Evolutionary conservation across 2,888 invertebrate genomes (phyloP).

Genomic region (Tortricodes alternella): DNA sequence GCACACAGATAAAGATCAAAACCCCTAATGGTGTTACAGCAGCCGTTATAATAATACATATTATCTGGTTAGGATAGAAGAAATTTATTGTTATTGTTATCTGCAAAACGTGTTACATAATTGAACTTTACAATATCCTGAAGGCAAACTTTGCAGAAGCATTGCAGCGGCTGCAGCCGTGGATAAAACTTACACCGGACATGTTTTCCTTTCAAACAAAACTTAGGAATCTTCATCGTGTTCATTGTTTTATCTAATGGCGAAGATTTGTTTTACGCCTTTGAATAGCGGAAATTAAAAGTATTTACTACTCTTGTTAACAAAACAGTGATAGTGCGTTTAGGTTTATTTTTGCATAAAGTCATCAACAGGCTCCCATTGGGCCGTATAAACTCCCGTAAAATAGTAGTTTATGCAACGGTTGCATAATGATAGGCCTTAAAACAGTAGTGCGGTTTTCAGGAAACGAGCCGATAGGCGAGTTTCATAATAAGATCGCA

Average conservation of each 20-base stretch:
- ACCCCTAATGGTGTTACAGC: slow-evolving; percentile 15
- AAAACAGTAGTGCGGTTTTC: no score
- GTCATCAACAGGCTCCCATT: no score
- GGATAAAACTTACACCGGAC: slow-evolving; percentile 33
- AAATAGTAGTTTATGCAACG: no score
- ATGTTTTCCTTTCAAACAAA: slow-evolving; percentile 29
- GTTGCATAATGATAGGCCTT: no score
- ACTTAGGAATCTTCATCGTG: slow-evolving; percentile 11
- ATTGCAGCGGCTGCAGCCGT: slow-evolving; percentile 35
- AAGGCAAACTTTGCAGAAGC: slow-evolving; percentile 34
- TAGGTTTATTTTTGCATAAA: no score
- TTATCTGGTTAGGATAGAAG: slow-evolving; percentile 31
- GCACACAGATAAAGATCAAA: slow-evolving; percentile 11
- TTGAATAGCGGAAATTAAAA: slow-evolving; percentile 11
- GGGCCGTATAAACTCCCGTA: no score
- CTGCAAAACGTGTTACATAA: slow-evolving; percentile 41
- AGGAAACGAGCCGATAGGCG: no score
- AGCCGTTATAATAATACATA: slow-evolving; percentile 12
- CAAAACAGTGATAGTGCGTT: not conserved
- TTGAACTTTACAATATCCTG: slow-evolving; percentile 47
- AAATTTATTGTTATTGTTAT: slow-evolving; percentile 47
- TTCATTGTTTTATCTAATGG: slow-evolving; percentile 30
- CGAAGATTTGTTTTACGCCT: slow-evolving; percentile 7
- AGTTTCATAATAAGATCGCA: no score
- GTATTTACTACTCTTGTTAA: not conserved